A percentile compares a stretch with the other conserved stretches of the same genome.
phyloP scores from a whole-genome alignment of 2,797 vertebrate species.

The Pachyuromys duprasi region DNA sequence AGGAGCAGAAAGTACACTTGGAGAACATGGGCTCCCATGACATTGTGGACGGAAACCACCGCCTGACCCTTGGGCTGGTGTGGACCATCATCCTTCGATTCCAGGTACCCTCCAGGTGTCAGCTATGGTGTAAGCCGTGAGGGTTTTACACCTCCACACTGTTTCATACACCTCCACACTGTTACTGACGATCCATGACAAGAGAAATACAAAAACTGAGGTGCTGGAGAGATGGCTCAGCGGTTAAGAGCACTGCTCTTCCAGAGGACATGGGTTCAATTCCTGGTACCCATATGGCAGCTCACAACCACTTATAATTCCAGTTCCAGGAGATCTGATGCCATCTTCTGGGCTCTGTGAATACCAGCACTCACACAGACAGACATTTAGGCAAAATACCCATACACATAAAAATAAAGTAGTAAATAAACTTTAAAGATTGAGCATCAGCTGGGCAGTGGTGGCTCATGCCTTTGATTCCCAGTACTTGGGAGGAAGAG shows the following conservation, averaged over 20 bases:
- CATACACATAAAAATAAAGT: not conserved
- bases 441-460: not conserved
- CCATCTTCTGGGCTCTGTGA: not conserved
- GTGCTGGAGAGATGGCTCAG: not conserved
- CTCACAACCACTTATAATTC: not conserved
- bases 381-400: not conserved
- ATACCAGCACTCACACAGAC: not conserved
- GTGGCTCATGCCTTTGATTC: not conserved
- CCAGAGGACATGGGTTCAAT: not conserved
- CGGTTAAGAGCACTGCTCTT: not conserved
- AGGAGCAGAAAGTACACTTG: constrained; percentile 96
- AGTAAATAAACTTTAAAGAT: not conserved
- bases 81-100: constrained; percentile 98
- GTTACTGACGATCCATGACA: not conserved
- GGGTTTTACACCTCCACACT: accelerated
- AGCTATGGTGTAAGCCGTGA: not conserved
- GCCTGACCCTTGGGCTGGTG: constrained; percentile 95
- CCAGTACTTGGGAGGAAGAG: not conserved
- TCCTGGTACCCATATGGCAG: not conserved
- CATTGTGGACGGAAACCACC: constrained; percentile 97
- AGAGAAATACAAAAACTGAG: not conserved
- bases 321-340: not conserved
- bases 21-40: constrained; percentile 98
- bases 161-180: accelerated
- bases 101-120: constrained; percentile 88